phyloP scores from a whole-genome alignment of 2,797 vertebrate species.

The Linurgus olivaceus region DNA sequence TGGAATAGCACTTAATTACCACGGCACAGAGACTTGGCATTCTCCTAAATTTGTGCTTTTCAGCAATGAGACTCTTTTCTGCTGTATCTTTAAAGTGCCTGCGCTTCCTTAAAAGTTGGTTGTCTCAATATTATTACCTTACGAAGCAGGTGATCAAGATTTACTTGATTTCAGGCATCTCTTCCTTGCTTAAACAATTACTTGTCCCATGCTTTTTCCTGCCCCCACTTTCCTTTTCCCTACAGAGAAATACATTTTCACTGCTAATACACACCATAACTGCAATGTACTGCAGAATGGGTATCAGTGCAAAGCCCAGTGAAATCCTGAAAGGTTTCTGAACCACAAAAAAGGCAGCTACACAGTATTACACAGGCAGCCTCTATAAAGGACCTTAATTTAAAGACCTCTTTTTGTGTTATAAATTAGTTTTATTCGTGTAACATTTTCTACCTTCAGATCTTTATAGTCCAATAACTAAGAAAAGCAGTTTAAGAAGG shows the following conservation, averaged over 20 bases:
- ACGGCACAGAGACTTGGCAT: not conserved
- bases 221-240: not conserved
- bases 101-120: not conserved
- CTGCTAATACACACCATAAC: not conserved
- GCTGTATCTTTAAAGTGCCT: not conserved
- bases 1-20: not conserved
- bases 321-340: not conserved
- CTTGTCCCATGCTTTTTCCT: not conserved
- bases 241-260: not conserved
- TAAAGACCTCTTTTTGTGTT: not conserved
- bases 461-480: not conserved
- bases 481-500: not conserved
- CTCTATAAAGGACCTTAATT: not conserved
- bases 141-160: not conserved
- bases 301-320: not conserved
- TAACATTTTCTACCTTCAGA: not conserved
- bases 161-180: not conserved
- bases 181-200: not conserved
- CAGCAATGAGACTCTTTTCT: not conserved
- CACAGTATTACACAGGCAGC: not conserved
- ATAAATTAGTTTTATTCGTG: not conserved
- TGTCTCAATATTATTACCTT: not conserved
- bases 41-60: not conserved
- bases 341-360: not conserved
- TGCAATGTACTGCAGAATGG: not conserved